Conservation (phyloP, 2,888 invertebrate genomes). For the Drosophila kambysellisi region DNA sequence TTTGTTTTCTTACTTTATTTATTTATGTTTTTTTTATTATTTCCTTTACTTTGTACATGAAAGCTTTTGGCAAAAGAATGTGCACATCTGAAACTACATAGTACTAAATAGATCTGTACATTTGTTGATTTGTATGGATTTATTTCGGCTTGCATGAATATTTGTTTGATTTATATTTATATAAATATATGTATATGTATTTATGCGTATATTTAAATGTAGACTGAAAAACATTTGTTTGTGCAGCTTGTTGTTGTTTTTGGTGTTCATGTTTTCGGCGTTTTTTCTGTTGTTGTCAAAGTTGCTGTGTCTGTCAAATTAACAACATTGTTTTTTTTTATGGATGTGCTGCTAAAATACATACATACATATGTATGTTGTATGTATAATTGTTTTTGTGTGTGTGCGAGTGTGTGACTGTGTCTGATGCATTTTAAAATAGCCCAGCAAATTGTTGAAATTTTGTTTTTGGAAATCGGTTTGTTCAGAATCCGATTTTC, state of each 20-base stretch:
- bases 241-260: constrained; percentile 19
- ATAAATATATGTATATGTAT: neutral
- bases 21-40: neutral
- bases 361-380: neutral
- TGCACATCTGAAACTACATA: constrained; percentile 3
- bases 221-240: constrained; percentile 28
- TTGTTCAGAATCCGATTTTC: constrained; percentile 7
- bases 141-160: constrained; percentile 8
- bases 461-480: constrained; percentile 30
- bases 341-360: constrained; percentile 28
- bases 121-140: constrained; percentile 25
- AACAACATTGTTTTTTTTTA: constrained; percentile 57
- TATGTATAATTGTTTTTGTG: neutral
- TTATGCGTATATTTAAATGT: constrained; percentile 3
- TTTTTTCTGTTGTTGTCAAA: constrained; percentile 27
- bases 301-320: constrained; percentile 58
- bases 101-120: neutral
- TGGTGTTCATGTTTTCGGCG: constrained; percentile 10
- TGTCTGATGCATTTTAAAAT: constrained; percentile 55
- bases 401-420: constrained; percentile 16
- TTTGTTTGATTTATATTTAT: constrained; percentile 13
- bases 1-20: neutral
- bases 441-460: constrained; percentile 44
- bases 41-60: constrained; percentile 2
- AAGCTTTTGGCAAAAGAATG: constrained; percentile 2